Percentiles rank a stretch among this genome's conserved stretches.
Conservation (phyloP, 2,888 invertebrate genomes). For the Saturnia pavonia region DNA sequence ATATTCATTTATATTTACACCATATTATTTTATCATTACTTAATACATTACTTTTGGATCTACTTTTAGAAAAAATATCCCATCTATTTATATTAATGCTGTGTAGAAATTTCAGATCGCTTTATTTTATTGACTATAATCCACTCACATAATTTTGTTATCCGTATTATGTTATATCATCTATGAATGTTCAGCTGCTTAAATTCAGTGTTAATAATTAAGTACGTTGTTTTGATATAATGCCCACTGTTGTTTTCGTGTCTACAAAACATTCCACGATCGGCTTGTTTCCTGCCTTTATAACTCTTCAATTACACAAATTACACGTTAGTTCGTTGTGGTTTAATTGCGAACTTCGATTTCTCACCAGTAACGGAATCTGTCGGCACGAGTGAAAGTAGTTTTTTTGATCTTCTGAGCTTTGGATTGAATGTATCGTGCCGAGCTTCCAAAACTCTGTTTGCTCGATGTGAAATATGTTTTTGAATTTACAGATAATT, state of each 20-base stretch:
- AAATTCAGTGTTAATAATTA: background rate
- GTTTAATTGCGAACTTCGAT: conserved; percentile 49
- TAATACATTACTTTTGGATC: no score
- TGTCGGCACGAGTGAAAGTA: conserved; percentile 33
- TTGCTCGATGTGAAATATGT: background rate
- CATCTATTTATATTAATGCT: no score
- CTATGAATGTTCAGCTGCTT: background rate
- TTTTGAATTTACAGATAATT: no score
- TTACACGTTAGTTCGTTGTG: conserved; percentile 37
- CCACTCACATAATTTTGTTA: no score
- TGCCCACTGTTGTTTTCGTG: conserved; percentile 31
- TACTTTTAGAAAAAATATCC: no score
- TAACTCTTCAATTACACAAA: conserved; percentile 41
- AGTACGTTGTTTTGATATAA: conserved; percentile 17
- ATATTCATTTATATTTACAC: no score
- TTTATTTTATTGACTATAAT: no score
- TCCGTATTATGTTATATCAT: no score
- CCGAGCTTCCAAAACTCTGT: background rate
- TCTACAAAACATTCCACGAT: conserved; percentile 33
- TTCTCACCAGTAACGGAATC: conserved; percentile 50
- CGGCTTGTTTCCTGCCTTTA: conserved; percentile 46
- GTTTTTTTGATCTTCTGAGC: conserved; percentile 11
- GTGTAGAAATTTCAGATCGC: no score
- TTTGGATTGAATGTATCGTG: background rate
- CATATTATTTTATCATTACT: no score